A percentile compares a stretch with the other conserved stretches of the same genome.
Evolutionary conservation across 2,797 vertebrate species (phyloP).

Genomic region (Siniperca scherzeri): DNA sequence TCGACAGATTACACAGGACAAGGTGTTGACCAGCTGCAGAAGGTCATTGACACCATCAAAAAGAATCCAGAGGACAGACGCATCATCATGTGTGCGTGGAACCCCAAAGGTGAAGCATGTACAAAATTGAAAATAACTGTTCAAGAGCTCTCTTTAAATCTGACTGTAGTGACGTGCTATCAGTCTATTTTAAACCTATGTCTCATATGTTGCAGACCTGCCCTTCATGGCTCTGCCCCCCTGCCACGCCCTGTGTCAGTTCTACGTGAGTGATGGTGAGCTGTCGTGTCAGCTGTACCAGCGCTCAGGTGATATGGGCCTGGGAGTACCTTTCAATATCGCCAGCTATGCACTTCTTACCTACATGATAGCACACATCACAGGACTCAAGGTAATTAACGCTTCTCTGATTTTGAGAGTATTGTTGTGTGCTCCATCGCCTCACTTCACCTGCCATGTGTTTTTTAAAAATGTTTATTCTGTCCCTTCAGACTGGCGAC

Average conservation of each 20-base stretch:
- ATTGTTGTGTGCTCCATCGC: accelerated
- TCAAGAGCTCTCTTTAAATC: background rate
- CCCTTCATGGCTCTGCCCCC: constrained; percentile 95
- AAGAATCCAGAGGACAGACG: constrained; percentile 94
- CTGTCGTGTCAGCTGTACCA: constrained; percentile 98
- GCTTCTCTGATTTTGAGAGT: accelerated
- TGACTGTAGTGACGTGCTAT: background rate
- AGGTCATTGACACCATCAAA: constrained; percentile 95
- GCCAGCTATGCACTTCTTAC: constrained; percentile 97
- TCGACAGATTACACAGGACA: constrained; percentile 92
- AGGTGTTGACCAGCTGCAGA: constrained; percentile 96
- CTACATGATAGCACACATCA: constrained; percentile 97
- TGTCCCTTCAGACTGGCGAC: constrained; percentile 89
- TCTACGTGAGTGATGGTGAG: constrained; percentile 93
- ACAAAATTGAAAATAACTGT: background rate
- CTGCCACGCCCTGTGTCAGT: constrained; percentile 96
- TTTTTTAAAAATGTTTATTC: background rate
- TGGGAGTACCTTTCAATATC: constrained; percentile 98
- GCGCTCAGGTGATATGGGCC: constrained; percentile 96
- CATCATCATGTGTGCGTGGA: constrained; percentile 98
- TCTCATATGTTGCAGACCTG: constrained; percentile 85
- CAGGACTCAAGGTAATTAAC: constrained; percentile 90
- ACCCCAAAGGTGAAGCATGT: constrained; percentile 92
- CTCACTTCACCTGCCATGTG: background rate
- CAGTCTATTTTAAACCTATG: background rate